These are phyloP conservation scores for Lissocephala sabroskyi DNA, from an alignment of 2,888 invertebrate species.

Conservation along the genomic window DNA sequence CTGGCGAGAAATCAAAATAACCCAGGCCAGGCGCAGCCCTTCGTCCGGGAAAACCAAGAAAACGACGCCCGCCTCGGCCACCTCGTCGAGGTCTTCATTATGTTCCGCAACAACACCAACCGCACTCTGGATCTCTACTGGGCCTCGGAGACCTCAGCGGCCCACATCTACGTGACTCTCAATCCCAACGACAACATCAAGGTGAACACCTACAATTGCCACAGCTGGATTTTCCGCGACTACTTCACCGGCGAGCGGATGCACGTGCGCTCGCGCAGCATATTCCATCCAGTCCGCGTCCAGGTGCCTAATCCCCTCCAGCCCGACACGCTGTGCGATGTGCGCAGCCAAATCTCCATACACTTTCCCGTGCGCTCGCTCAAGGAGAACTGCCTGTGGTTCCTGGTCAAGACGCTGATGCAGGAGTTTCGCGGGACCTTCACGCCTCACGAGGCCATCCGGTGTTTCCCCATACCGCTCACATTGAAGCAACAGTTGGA, in stretches of 20 bases:
- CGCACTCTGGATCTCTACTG: conserved; percentile 75
- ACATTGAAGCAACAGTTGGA: conserved; percentile 54
- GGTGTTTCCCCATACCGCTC: conserved; percentile 38
- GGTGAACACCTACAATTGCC: conserved; percentile 84
- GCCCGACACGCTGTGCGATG: conserved; percentile 39
- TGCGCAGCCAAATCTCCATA: conserved; percentile 42
- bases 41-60: too few relatives aligned
- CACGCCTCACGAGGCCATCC: conserved; percentile 14
- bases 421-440: conserved; percentile 21
- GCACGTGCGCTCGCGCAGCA: conserved; percentile 73
- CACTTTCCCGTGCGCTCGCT: conserved; percentile 67
- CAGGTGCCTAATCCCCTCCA: conserved; percentile 55
- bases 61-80: too few relatives aligned
- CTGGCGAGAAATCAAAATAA: too few relatives aligned
- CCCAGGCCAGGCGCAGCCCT: too few relatives aligned
- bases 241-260: conserved; percentile 79
- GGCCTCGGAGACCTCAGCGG: conserved; percentile 82
- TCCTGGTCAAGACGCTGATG: conserved; percentile 30
- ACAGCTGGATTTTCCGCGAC: conserved; percentile 90
- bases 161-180: conserved; percentile 77
- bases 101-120: conserved; percentile 77
- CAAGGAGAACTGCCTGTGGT: conserved; percentile 62
- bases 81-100: conserved; percentile 73
- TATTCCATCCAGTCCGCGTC: conserved; percentile 73
- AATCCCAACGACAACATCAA: conserved; percentile 70